These are phyloP conservation scores for Oophaga pumilio DNA, from an alignment of 2,113 vertebrate genomes.

Conservation along the genomic window DNA sequence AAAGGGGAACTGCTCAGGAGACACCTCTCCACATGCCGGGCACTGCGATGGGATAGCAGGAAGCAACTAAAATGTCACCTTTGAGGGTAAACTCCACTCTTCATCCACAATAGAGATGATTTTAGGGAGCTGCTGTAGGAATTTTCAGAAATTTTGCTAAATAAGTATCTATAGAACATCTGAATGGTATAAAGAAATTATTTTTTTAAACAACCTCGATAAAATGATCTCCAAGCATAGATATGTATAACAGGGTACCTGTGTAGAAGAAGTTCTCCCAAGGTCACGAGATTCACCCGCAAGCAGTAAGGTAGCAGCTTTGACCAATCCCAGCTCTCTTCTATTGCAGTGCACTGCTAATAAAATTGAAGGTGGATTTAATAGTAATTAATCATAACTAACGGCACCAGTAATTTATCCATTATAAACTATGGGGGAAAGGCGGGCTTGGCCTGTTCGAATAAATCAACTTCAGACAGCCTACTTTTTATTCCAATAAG, in stretches of 20 bases:
- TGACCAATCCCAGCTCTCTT: constrained; percentile 90
- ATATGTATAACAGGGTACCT: constrained; percentile 76
- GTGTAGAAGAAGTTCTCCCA: constrained; percentile 84
- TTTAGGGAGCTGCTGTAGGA: neutral
- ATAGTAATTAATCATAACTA: constrained; percentile 97
- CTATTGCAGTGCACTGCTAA: constrained; percentile 87
- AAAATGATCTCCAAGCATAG: neutral
- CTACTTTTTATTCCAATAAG: constrained; percentile 89
- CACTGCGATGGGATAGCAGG: no score
- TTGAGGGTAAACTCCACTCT: neutral
- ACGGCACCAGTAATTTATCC: constrained; percentile 92
- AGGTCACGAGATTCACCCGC: constrained; percentile 85
- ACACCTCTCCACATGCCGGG: no score
- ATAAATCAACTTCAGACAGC: constrained; percentile 90
- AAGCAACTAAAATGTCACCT: neutral
- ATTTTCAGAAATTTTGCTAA: neutral
- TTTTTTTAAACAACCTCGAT: neutral
- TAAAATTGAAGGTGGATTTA: constrained; percentile 82
- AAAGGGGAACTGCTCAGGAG: no score
- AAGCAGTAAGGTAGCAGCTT: constrained; percentile 82
- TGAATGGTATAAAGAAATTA: neutral
- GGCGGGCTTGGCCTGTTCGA: constrained; percentile 78
- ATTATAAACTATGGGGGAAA: constrained; percentile 84
- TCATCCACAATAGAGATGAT: neutral
- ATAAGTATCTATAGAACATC: no score